Percentiles rank a stretch among this genome's conserved stretches.
phyloP scores from a whole-genome alignment of 2,113 vertebrate species.

The Merops nubicus region DNA sequence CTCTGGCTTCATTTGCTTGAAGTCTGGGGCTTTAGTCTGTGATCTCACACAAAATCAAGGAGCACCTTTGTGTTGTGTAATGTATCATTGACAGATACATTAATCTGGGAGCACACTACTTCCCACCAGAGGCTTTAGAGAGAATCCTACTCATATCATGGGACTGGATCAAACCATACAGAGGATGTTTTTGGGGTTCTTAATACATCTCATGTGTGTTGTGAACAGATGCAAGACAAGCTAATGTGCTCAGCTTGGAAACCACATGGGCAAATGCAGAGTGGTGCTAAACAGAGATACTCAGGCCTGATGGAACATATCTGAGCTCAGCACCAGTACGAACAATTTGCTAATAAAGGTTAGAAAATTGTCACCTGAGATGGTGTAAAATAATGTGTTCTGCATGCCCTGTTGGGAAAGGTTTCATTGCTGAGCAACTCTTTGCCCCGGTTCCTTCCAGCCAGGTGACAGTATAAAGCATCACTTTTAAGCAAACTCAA shows the following conservation, averaged over 20 bases:
- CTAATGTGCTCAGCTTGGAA: neutral
- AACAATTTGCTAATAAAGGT: neutral
- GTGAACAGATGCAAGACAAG: neutral
- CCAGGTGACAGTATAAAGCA: neutral
- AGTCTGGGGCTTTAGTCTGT: neutral
- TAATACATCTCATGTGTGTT: rapidly evolving
- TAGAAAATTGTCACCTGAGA: neutral
- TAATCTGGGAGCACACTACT: neutral
- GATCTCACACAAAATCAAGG: neutral
- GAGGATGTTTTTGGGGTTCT: neutral
- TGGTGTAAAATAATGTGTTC: neutral
- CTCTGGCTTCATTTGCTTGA: neutral
- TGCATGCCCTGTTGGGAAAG: neutral
- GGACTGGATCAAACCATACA: neutral
- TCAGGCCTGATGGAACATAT: neutral
- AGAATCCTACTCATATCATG: neutral
- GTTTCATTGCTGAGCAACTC: neutral
- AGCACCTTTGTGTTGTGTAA: neutral
- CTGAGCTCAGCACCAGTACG: neutral
- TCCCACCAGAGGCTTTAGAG: neutral
- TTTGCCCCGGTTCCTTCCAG: neutral
- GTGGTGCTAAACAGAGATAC: neutral
- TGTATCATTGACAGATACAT: neutral
- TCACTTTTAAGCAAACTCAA: neutral
- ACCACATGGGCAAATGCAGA: neutral